These are phyloP conservation scores for Pantherophis alleghaniensis DNA, from an alignment of 2,797 vertebrate species.

Conservation along the genomic window DNA sequence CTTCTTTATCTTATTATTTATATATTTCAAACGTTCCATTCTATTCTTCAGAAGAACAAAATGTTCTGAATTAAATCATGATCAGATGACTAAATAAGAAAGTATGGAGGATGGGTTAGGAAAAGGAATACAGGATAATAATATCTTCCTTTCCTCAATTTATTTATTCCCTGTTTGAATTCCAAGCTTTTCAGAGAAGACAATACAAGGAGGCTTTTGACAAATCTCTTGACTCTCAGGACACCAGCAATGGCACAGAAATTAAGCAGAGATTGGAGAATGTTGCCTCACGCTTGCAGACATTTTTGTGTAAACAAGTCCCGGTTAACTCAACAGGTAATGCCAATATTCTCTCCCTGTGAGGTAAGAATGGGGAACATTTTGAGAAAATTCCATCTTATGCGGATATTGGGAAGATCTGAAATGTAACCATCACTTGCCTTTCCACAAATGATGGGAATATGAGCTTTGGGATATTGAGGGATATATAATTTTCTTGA, in stretches of 20 bases:
- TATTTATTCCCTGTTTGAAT: not conserved
- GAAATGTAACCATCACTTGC: not conserved
- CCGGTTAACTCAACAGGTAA: not conserved
- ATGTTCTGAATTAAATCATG: not conserved
- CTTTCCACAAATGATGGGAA: not conserved
- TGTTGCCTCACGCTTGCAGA: not conserved
- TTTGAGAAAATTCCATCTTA: not conserved
- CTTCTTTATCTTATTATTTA: not conserved
- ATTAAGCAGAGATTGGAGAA: not conserved
- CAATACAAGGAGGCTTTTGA: not conserved
- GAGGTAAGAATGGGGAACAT: not conserved
- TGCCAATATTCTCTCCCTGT: not conserved
- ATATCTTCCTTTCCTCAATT: not conserved
- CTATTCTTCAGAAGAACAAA: not conserved
- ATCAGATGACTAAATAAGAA: not conserved
- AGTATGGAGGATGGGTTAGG: not conserved
- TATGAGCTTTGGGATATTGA: not conserved
- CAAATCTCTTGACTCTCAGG: not conserved
- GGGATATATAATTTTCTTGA: not conserved
- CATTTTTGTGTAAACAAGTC: not conserved
- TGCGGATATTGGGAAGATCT: not conserved
- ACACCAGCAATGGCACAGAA: not conserved
- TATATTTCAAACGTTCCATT: not conserved
- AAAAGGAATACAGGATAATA: not conserved
- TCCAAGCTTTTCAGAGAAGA: conserved; percentile 9